phyloP scores from a whole-genome alignment of 1,140 invertebrate species.

The Rhysida immarginata region DNA sequence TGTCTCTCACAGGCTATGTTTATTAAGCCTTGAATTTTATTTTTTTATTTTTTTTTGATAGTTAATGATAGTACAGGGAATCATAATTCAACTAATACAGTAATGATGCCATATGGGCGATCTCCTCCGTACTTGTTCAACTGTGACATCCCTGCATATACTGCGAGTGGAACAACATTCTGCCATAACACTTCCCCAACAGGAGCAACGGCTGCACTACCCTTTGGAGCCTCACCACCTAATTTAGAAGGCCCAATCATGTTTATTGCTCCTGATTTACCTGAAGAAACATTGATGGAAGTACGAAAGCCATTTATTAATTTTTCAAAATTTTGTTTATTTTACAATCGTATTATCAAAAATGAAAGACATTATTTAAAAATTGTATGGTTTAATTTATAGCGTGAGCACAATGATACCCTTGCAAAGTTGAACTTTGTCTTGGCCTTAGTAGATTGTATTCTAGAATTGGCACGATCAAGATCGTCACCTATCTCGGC shows the following conservation, averaged over 20 bases:
- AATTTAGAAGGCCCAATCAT: constrained; percentile 44
- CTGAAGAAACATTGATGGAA: constrained; percentile 87
- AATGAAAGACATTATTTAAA: too few relatives aligned
- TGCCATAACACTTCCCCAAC: constrained; percentile 15
- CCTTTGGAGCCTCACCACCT: constrained; percentile 33
- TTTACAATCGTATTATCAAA: too few relatives aligned
- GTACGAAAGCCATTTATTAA: constrained; percentile 25
- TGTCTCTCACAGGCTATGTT: too few relatives aligned
- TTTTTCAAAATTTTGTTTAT: background rate
- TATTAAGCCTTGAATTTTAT: background rate
- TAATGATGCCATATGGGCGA: constrained; percentile 15
- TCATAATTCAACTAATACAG: background rate
- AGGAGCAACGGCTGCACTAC: constrained; percentile 21
- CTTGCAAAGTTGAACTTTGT: constrained; percentile 87
- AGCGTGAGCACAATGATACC: constrained; percentile 83
- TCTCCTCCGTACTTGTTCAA: constrained; percentile 13
- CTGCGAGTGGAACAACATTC: background rate
- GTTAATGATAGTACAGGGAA: background rate
- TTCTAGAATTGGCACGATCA: constrained; percentile 66
- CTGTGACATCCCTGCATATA: background rate
- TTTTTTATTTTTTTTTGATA: too few relatives aligned
- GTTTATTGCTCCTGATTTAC: constrained; percentile 77
- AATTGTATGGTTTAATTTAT: too few relatives aligned
- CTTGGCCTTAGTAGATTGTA: constrained; percentile 72
- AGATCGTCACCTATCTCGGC: constrained; percentile 53